Percentiles rank a stretch among this genome's conserved stretches.
These are phyloP conservation scores for Dermatemys mawii DNA, from an alignment of 2,113 vertebrate species.

Conservation along the genomic window DNA sequence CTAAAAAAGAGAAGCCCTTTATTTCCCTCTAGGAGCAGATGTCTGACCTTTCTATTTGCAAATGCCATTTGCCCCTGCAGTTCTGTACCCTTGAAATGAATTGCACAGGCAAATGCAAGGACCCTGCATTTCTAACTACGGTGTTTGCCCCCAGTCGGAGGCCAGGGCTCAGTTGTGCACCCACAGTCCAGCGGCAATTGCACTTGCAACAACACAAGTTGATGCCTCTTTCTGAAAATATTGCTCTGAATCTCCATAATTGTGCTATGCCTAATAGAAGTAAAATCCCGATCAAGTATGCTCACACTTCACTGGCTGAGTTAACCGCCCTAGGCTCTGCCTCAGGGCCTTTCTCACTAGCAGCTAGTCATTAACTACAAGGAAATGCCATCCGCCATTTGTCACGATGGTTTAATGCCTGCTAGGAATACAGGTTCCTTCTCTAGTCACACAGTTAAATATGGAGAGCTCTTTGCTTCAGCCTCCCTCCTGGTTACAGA, in stretches of 20 bases:
- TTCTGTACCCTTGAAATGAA: background rate
- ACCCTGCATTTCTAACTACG: background rate
- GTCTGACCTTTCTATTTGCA: background rate
- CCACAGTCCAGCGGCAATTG: background rate
- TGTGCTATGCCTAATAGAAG: background rate
- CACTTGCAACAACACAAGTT: background rate
- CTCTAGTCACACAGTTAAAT: background rate
- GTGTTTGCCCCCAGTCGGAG: background rate
- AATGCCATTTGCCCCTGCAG: background rate
- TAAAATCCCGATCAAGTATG: slow-evolving; percentile 3
- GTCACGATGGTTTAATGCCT: background rate
- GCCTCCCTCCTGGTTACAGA: background rate
- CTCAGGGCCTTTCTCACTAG: slow-evolving; percentile 10
- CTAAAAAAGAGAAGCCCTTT: background rate
- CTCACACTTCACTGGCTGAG: background rate
- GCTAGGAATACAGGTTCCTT: background rate
- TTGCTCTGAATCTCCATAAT: background rate
- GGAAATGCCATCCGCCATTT: background rate
- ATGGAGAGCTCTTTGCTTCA: background rate
- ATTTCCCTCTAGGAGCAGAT: background rate
- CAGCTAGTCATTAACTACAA: slow-evolving; percentile 12
- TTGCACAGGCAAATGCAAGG: background rate
- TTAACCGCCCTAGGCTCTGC: slow-evolving; percentile 1
- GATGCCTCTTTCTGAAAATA: background rate
- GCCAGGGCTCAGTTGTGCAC: background rate